These are phyloP conservation scores for Nanorana parkeri DNA, from an alignment of 2,113 vertebrate species.

Conservation along the genomic window DNA sequence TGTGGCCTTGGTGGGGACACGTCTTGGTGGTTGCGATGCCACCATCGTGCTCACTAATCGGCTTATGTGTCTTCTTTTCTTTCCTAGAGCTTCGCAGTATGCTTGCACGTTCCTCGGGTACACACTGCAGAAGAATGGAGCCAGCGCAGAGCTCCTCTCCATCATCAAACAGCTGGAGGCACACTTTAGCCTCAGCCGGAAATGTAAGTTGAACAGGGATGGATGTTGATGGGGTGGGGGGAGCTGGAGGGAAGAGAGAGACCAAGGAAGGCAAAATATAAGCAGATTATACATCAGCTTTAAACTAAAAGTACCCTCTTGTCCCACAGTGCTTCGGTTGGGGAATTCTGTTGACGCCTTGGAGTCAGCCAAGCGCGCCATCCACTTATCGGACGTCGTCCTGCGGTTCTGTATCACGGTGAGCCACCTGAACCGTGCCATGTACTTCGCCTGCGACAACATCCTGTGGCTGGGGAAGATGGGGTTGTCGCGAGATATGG, in stretches of 20 bases:
- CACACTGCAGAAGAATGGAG: constrained; percentile 76
- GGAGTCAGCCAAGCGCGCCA: constrained; percentile 84
- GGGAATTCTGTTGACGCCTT: constrained; percentile 89
- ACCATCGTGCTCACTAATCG: too few relatives aligned
- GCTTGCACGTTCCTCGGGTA: constrained; percentile 84
- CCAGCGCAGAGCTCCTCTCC: constrained; percentile 64
- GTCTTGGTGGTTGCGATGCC: too few relatives aligned
- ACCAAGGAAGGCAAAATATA: too few relatives aligned
- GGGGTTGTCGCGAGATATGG: constrained; percentile 76
- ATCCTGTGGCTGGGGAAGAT: constrained; percentile 87
- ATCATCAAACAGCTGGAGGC: constrained; percentile 83
- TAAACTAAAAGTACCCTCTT: too few relatives aligned
- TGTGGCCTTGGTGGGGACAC: too few relatives aligned
- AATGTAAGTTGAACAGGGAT: constrained; percentile 77
- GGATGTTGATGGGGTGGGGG: too few relatives aligned
- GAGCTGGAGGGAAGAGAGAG: too few relatives aligned
- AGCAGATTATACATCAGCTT: too few relatives aligned
- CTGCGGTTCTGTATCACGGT: constrained; percentile 90
- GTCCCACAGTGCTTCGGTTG: constrained; percentile 84
- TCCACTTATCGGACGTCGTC: constrained; percentile 89
- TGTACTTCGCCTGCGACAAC: constrained; percentile 94
- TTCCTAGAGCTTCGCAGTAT: constrained; percentile 87
- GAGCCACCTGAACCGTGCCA: constrained; percentile 87
- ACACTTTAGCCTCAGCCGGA: constrained; percentile 87
- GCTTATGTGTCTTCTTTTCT: not conserved